Evolutionary conservation across 2,797 vertebrate genomes (phyloP).

Genomic region (Petrocephalus sullivani): DNA sequence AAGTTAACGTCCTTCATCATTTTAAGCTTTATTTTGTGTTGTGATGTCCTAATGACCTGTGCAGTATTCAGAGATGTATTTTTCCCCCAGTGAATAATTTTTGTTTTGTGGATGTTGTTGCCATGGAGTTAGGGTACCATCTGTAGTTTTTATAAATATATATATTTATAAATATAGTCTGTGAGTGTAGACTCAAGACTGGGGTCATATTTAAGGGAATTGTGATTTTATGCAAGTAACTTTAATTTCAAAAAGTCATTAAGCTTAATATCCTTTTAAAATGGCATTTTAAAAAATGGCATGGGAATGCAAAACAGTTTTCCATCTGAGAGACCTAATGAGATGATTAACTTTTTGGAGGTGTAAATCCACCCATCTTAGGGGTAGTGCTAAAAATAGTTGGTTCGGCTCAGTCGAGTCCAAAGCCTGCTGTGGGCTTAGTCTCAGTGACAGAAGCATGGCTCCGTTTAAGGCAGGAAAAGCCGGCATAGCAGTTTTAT

Average conservation of each 20-base stretch:
- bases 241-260: background rate
- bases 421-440: background rate
- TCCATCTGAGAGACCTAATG: background rate
- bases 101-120: background rate
- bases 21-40: background rate
- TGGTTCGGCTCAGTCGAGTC: background rate
- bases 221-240: background rate
- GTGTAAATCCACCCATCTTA: background rate
- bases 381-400: background rate
- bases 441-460: background rate
- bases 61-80: background rate
- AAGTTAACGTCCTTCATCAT: background rate
- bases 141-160: background rate
- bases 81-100: background rate
- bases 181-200: background rate
- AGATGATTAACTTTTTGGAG: background rate
- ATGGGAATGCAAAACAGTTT: background rate
- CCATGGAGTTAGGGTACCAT: background rate
- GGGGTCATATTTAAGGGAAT: background rate
- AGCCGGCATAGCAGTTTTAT: background rate
- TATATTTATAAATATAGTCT: background rate
- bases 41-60: background rate
- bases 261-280: too few species aligned
- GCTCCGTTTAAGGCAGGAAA: too few species aligned
- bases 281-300: background rate